Percentiles rank a stretch among this genome's conserved stretches.
phyloP scores from a whole-genome alignment of 2,888 invertebrate genomes.

The Steinernema hermaphroditum region DNA sequence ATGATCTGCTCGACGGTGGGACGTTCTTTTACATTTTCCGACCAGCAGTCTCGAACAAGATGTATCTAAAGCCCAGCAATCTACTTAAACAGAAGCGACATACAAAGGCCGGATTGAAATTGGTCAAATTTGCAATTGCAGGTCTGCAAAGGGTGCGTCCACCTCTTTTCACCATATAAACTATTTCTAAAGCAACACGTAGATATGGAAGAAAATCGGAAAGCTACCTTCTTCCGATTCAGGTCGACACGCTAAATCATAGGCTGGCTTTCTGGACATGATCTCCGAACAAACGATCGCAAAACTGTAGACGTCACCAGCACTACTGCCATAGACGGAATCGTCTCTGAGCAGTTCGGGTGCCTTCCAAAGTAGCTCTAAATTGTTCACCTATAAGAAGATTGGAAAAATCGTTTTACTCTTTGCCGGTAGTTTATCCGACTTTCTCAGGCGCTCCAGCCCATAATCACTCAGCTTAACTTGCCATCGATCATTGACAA shows the following conservation, averaged over 20 bases:
- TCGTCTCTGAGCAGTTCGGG: slow-evolving; percentile 22
- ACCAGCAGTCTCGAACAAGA: slow-evolving; percentile 11
- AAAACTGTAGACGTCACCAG: slow-evolving; percentile 4
- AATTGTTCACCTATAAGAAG: no score
- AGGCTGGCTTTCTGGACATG: slow-evolving; percentile 6
- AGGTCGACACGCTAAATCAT: neutral
- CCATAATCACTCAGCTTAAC: slow-evolving; percentile 50
- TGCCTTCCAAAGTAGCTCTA: slow-evolving; percentile 27
- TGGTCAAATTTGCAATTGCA: slow-evolving; percentile 34
- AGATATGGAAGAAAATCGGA: neutral
- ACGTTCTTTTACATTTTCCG: slow-evolving; percentile 15
- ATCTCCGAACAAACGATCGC: slow-evolving; percentile 24
- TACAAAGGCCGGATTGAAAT: slow-evolving; percentile 39
- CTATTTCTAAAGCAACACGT: slow-evolving; percentile 41
- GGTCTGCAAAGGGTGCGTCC: slow-evolving; percentile 54
- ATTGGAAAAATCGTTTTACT: neutral
- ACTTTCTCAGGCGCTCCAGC: slow-evolving; percentile 26
- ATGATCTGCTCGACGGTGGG: neutral
- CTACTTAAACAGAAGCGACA: neutral
- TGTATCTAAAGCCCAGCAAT: slow-evolving; percentile 32
- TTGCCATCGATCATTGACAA: slow-evolving; percentile 54
- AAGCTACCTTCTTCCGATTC: slow-evolving; percentile 13
- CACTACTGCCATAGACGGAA: neutral
- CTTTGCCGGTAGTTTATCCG: neutral
- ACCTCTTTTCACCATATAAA: slow-evolving; percentile 60